Conservation (phyloP, 2,888 invertebrate genomes). For the Cantharis lateralis region DNA sequence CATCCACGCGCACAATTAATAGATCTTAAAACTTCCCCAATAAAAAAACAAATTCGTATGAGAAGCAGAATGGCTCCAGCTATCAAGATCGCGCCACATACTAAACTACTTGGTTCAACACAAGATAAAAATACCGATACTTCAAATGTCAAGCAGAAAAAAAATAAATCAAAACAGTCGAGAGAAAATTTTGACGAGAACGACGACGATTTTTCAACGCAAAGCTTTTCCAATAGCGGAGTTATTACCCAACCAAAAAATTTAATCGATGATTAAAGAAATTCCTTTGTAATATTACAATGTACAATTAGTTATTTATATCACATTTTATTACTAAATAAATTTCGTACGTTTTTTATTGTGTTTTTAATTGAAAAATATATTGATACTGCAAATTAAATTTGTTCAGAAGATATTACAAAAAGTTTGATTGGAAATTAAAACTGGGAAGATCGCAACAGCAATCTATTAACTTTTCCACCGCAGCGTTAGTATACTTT, state of each 20-base stretch:
- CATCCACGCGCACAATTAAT: background rate
- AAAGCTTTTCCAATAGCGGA: background rate
- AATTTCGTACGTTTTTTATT: background rate
- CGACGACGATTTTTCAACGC: background rate
- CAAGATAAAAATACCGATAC: background rate
- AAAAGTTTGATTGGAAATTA: too few species aligned
- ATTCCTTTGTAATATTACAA: background rate
- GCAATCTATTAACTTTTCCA: too few species aligned
- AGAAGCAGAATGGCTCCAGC: background rate
- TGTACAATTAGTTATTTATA: background rate
- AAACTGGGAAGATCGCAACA: too few species aligned
- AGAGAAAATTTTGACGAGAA: background rate
- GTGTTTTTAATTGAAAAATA: too few species aligned
- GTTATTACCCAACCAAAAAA: conserved; percentile 11
- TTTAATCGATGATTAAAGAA: conserved; percentile 3
- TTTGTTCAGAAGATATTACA: too few species aligned
- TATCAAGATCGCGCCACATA: background rate
- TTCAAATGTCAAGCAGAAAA: background rate
- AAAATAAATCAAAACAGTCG: background rate
- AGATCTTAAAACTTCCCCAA: background rate
- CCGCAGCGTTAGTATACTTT: too few species aligned
- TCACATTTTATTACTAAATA: conserved; percentile 3
- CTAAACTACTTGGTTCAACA: background rate
- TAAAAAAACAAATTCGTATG: background rate
- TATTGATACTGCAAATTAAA: too few species aligned